Evolutionary conservation across 2,113 vertebrate genomes (phyloP), one percentile per base, ranked within the genome.

Genomic region (Colossoma macropomum): DNA sequence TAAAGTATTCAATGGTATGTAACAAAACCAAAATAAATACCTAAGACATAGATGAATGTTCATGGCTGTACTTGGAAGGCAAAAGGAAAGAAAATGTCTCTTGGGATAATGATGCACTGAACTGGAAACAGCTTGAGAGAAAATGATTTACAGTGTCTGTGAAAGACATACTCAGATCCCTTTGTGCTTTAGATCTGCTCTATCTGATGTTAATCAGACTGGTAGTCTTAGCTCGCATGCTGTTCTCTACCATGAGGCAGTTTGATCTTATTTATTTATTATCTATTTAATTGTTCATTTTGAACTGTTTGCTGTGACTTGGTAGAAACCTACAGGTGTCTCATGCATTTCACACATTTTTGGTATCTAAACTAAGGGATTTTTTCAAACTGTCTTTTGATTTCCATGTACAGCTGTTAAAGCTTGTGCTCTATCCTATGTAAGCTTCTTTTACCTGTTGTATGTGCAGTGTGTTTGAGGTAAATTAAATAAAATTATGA

Each of bases 241-340:
- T 45, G 3, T 60, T 30, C 62, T 80, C 41, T 41, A 78, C 23
- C n/a, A 27, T 16, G 19, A 81, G 59, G 4, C 7, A 23, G 54
- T 23, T 72, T 28, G 41, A 27, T 21, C n/a, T 60, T 23, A 82
- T 16, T 75, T 82, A 12, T 63, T 45, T 81, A 15, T 28, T 73
- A 19, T 54, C 17, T 17, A 19, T 17, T 21, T 54, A 1, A 1
- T 45, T 45, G 41, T 10, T 45, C 41, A 45, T 75, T 56, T 28
- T 27, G 45, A 71, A 27, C 19, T 32, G 8, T 63, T 11, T 73
- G 28, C 60, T 38, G 25, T 73, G 41, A 52, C 32, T n/a, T 70
- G 3, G 66, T 45, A 4, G 30, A 48, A 81, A 54, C 63, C 13
- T 32, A 23, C 19, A 45, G 60, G 62, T 27, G 5, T 9, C 21